phyloP scores from a whole-genome alignment of 2,888 invertebrate genomes.

The Serrognathus titanus region DNA sequence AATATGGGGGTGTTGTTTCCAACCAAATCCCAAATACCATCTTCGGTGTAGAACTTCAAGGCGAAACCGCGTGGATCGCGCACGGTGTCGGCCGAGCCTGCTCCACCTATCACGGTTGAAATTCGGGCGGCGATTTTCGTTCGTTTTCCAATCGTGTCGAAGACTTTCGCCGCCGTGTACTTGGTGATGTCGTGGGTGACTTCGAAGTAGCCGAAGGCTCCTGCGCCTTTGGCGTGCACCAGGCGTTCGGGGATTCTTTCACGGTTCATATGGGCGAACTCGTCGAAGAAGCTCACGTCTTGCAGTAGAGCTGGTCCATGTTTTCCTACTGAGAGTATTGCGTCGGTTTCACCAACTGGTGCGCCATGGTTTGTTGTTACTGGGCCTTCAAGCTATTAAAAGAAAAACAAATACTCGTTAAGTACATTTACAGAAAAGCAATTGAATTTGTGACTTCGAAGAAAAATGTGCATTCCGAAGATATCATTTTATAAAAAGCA shows the following conservation, averaged over 20 bases:
- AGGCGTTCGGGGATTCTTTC: conserved; percentile 96
- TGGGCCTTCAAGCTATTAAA: conserved; percentile 57
- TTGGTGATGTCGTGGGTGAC: conserved; percentile 82
- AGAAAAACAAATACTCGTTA: conserved; percentile 20
- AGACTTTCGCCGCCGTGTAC: conserved; percentile 76
- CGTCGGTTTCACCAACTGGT: conserved; percentile 75
- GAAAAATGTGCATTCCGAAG: no score
- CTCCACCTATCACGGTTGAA: conserved; percentile 86
- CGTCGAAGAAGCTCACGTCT: conserved; percentile 77
- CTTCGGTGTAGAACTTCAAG: conserved; percentile 89
- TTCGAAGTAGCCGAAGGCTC: conserved; percentile 82
- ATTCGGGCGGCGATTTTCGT: conserved; percentile 79
- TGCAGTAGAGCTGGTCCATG: conserved; percentile 84
- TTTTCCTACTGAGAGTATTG: conserved; percentile 80
- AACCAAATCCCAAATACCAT: conserved; percentile 91
- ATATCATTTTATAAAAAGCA: no score
- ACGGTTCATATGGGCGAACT: conserved; percentile 79
- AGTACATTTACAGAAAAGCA: no score
- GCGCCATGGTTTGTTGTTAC: conserved; percentile 79
- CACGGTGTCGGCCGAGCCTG: conserved; percentile 86
- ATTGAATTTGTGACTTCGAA: no score
- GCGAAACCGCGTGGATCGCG: conserved; percentile 93
- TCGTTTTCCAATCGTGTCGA: conserved; percentile 71
- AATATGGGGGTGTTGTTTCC: conserved; percentile 93
- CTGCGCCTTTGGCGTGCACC: conserved; percentile 94